Evolutionary conservation across 23 tunicate species (phyloP).

Genomic region (Trididemnum nubilum): DNA sequence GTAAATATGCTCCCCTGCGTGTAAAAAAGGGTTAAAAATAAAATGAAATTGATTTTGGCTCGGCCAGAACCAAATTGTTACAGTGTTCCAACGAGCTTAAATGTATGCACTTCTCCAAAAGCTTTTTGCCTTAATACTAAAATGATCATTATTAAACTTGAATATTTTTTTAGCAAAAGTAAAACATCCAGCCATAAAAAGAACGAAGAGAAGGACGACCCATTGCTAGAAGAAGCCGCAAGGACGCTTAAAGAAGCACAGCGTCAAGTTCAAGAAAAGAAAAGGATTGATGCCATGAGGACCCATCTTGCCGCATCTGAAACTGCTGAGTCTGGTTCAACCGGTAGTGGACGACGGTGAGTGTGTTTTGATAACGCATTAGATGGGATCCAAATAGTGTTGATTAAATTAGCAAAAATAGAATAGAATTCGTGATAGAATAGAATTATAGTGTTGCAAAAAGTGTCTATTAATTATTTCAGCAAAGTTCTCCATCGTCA

Average conservation of each 20-base stretch:
- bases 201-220: slow-evolving; percentile 54
- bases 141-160: too few relatives aligned
- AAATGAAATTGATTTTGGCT: too few relatives aligned
- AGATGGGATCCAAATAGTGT: background rate
- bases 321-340: slow-evolving; percentile 27
- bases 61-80: too few relatives aligned
- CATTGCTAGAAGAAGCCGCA: slow-evolving; percentile 61
- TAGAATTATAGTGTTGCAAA: background rate
- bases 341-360: slow-evolving; percentile 26
- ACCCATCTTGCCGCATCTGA: slow-evolving; percentile 56
- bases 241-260: slow-evolving; percentile 60
- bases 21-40: too few relatives aligned
- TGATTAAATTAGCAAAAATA: background rate
- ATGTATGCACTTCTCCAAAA: too few relatives aligned
- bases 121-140: too few relatives aligned
- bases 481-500: too few relatives aligned
- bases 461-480: too few relatives aligned
- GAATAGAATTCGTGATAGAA: background rate
- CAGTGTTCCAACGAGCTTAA: too few relatives aligned
- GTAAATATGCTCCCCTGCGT: too few relatives aligned
- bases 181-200: slow-evolving; percentile 27
- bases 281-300: slow-evolving; percentile 52
- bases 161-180: slow-evolving; percentile 36
- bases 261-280: slow-evolving; percentile 55
- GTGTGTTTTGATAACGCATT: too few relatives aligned